Evolutionary conservation across 1,140 invertebrate genomes (phyloP).

Genomic region (Zaprionus camerounensis): DNA sequence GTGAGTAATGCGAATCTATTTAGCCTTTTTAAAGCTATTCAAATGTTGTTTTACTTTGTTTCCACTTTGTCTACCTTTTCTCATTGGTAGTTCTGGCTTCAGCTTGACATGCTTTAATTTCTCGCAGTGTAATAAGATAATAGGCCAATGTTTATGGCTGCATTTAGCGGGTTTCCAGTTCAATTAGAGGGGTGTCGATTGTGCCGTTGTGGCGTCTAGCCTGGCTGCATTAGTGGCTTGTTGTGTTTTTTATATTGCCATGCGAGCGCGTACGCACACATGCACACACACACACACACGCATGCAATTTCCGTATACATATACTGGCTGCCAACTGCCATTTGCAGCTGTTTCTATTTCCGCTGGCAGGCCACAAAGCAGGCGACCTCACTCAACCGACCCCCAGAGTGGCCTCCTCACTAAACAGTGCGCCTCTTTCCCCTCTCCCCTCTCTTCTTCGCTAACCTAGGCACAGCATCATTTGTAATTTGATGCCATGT

Average conservation of each 20-base stretch:
- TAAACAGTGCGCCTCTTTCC: too few species aligned
- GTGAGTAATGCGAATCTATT: neutral
- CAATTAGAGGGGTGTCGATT: constrained; percentile 77
- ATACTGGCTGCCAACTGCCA: constrained; percentile 57
- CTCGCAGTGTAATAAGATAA: constrained; percentile 48
- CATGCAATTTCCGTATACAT: neutral
- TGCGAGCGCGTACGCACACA: constrained; percentile 2
- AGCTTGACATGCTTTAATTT: neutral
- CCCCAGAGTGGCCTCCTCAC: constrained; percentile 2
- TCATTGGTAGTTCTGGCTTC: neutral
- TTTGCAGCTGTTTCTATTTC: constrained; percentile 80
- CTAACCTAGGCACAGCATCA: constrained; percentile 53
- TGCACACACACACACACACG: constrained; percentile 20
- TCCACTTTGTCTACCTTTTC: neutral
- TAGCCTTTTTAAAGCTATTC: neutral
- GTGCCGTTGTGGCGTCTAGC: constrained; percentile 38
- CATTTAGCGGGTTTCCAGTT: constrained; percentile 67
- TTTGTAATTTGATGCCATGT: constrained; percentile 73
- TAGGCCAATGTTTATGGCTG: constrained; percentile 49
- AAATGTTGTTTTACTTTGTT: neutral
- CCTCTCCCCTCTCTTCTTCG: neutral
- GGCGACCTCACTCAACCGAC: constrained; percentile 23
- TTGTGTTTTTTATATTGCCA: constrained; percentile 41
- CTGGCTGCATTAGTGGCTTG: constrained; percentile 65
- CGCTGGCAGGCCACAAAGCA: constrained; percentile 69